A percentile compares a stretch with the other conserved stretches of the same genome.
These are phyloP conservation scores for Euplexia lucipara DNA, from an alignment of 2,888 invertebrate genomes.

Conservation along the genomic window DNA sequence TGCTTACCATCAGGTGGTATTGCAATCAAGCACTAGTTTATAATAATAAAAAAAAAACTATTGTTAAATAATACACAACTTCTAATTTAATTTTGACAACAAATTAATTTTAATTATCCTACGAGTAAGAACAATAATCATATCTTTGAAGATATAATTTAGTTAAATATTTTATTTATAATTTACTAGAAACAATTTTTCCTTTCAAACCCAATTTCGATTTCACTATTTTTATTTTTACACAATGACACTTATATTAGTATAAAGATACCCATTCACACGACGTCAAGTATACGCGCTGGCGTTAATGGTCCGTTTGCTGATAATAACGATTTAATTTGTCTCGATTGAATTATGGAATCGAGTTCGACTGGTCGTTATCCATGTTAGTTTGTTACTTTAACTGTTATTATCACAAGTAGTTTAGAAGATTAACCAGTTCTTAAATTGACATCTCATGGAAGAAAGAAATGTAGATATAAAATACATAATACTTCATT, in stretches of 20 bases:
- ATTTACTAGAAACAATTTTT: slow-evolving; percentile 20
- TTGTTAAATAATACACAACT: too few species aligned
- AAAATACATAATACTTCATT: slow-evolving; percentile 3
- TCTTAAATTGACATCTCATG: slow-evolving; percentile 6
- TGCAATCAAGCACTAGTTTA: too few species aligned
- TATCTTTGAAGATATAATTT: not conserved
- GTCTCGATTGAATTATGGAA: slow-evolving; percentile 46
- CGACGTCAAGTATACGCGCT: slow-evolving; percentile 40
- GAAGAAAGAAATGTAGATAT: not conserved
- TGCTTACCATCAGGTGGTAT: too few species aligned
- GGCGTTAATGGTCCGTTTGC: slow-evolving; percentile 42
- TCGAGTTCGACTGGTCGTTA: slow-evolving; percentile 30
- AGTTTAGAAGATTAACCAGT: slow-evolving; percentile 5
- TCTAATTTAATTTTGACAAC: too few species aligned
- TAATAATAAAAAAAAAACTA: too few species aligned
- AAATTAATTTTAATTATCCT: too few species aligned
- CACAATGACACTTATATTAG: slow-evolving; percentile 54
- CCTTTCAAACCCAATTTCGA: slow-evolving; percentile 51
- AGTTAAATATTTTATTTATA: slow-evolving; percentile 12
- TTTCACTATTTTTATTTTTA: slow-evolving; percentile 57
- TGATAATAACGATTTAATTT: slow-evolving; percentile 55
- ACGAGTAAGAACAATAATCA: not conserved
- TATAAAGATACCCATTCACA: slow-evolving; percentile 57
- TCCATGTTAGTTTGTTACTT: slow-evolving; percentile 29
- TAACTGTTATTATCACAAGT: slow-evolving; percentile 31